Evolutionary conservation across 2,113 vertebrate genomes (phyloP).

Genomic region (Noturus placidus): DNA sequence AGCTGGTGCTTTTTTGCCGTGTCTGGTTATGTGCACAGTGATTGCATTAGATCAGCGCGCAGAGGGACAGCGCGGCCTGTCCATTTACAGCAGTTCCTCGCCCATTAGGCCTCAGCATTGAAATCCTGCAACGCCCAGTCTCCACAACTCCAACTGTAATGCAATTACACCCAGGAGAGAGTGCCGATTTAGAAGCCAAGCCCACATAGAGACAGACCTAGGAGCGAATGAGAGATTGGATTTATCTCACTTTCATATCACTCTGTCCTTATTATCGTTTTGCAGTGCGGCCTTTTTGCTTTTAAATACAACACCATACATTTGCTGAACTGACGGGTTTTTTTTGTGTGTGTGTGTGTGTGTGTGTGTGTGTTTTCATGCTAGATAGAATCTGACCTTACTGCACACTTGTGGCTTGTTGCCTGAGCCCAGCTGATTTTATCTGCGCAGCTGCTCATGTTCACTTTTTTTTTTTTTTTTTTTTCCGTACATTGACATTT

Average conservation of each 20-base stretch:
- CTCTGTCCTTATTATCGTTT: conserved; percentile 59
- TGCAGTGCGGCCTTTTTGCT: conserved; percentile 32
- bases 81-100: conserved; percentile 41
- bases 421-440: conserved; percentile 41
- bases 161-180: conserved; percentile 65
- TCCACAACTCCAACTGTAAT: conserved; percentile 66
- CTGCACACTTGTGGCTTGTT: conserved; percentile 45
- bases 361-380: background rate
- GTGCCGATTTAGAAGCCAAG: conserved; percentile 48
- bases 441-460: conserved; percentile 52
- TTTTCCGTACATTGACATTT: conserved; percentile 40
- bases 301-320: conserved; percentile 8
- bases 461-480: background rate
- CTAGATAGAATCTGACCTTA: conserved; percentile 34
- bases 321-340: conserved; percentile 30
- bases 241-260: conserved; percentile 61
- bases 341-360: background rate
- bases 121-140: conserved; percentile 54
- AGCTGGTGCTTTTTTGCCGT: conserved; percentile 2
- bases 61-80: conserved; percentile 30
- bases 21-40: conserved; percentile 48
- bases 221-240: conserved; percentile 45
- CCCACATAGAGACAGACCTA: conserved; percentile 41
- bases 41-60: conserved; percentile 64
- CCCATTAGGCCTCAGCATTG: conserved; percentile 58